Base-by-base conservation (phyloP, 92 coral and sea anemone species). In the Meandrina meandrites region DNA sequence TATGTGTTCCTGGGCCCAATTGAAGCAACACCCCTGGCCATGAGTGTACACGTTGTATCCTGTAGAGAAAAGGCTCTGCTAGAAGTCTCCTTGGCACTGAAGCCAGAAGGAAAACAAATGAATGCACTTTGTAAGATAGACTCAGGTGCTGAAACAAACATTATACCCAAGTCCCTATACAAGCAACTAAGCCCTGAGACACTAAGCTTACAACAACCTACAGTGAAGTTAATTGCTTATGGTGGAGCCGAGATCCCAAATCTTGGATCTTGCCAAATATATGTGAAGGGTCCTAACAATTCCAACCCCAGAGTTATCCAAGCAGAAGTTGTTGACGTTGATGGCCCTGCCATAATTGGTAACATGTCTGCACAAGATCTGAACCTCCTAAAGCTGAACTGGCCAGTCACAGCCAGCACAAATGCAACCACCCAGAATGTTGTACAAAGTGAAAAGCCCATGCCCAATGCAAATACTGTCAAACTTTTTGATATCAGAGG, bases 291-390 rank as follows among this genome's bases (percentile, higher is more conserved):
- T n/a, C n/a, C n/a, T n/a, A n/a, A n/a, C n/a, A n/a, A n/a, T n/a
- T n/a, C n/a, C n/a, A n/a, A n/a, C n/a, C n/a, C n/a, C n/a, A n/a
- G n/a, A n/a, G n/a, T n/a, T n/a, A n/a, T n/a, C n/a, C n/a, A n/a
- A n/a, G n/a, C n/a, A n/a, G n/a, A n/a, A n/a, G n/a, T n/a, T n/a
- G n/a, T n/a, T n/a, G n/a, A n/a, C n/a, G n/a, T n/a, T n/a, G n/a
- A n/a, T n/a, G n/a, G n/a, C n/a, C n/a, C n/a, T n/a, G n/a, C n/a
- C n/a, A n/a, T n/a, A n/a, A 86, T 92, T 15, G 92, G 94, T 18
- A 92, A 92, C 81, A 86, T 83, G 60, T 90, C 89, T 54, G 92
- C 88, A 5, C 94, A 92, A 75, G 69, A 73, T 81, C 60, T 90
- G n/a, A 76, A 90, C 37, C 85, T 92, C 79, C 40, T 89, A 58